Conservation (phyloP, 2,888 invertebrate genomes). For the Pristionchus arcanus region DNA sequence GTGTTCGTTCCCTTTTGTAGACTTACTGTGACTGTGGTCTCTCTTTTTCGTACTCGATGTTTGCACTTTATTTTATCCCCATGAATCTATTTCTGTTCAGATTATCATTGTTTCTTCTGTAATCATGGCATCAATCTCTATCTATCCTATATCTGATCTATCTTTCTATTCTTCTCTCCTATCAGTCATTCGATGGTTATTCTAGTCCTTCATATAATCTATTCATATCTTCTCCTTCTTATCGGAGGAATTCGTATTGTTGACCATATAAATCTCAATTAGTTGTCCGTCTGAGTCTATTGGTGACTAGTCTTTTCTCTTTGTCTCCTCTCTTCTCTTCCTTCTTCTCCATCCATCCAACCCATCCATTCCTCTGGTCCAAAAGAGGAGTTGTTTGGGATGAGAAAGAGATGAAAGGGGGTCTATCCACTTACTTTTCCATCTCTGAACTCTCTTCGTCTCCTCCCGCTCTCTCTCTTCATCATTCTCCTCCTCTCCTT, state of each 20-base stretch:
- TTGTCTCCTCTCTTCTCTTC: not conserved
- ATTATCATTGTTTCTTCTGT: not conserved
- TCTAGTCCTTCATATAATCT: not conserved
- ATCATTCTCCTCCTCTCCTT: not conserved
- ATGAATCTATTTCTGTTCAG: not conserved
- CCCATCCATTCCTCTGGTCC: constrained; percentile 14
- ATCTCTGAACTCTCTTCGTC: constrained; percentile 34
- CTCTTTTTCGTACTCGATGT: not conserved
- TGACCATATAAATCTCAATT: not conserved
- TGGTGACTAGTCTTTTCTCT: not conserved
- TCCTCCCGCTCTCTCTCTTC: not conserved
- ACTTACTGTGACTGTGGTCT: not conserved
- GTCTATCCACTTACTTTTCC: not conserved
- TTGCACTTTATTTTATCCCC: not conserved
- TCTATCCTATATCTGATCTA: not conserved
- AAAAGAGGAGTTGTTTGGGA: constrained; percentile 20
- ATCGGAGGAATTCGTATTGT: not conserved
- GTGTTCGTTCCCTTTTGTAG: not conserved
- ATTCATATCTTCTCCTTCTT: not conserved
- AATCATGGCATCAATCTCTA: not conserved
- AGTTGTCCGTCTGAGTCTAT: not conserved
- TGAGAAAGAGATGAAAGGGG: constrained; percentile 14
- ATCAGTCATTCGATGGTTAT: not conserved
- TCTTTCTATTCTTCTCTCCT: not conserved
- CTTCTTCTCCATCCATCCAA: not conserved